These are phyloP conservation scores for Drosophila borealis DNA, from an alignment of 2,888 invertebrate genomes.

Conservation along the genomic window DNA sequence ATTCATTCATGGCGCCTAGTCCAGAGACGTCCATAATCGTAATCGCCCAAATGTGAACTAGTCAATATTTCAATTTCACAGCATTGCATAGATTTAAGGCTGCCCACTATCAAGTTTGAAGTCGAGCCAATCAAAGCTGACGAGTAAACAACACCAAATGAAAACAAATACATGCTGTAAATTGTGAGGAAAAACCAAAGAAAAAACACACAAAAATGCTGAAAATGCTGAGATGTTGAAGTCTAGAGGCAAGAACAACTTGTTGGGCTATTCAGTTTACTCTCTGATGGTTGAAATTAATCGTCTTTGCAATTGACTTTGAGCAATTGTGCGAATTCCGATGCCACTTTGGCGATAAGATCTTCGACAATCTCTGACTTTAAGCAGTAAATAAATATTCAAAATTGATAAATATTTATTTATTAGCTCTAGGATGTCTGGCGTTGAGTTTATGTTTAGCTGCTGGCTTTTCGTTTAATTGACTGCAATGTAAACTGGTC, in stretches of 20 bases:
- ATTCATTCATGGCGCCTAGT: slow-evolving; percentile 37
- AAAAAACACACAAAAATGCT: slow-evolving; percentile 1
- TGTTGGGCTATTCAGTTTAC: slow-evolving; percentile 15
- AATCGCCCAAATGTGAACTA: slow-evolving; percentile 38
- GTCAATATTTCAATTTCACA: slow-evolving; percentile 25
- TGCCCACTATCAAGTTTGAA: slow-evolving; percentile 32
- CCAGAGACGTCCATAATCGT: slow-evolving; percentile 6
- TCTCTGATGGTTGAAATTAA: slow-evolving; percentile 51
- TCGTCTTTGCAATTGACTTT: slow-evolving; percentile 59
- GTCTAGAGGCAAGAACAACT: slow-evolving; percentile 18
- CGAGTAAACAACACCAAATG: slow-evolving; percentile 36
- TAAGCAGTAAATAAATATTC: slow-evolving; percentile 4
- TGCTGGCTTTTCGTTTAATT: slow-evolving; percentile 54
- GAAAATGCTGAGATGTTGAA: slow-evolving; percentile 12
- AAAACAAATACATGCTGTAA: slow-evolving; percentile 34
- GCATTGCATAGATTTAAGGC: slow-evolving; percentile 34
- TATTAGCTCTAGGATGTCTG: slow-evolving; percentile 4
- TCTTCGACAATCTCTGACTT: background rate
- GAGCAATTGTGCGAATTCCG: slow-evolving; percentile 55
- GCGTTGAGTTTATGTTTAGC: slow-evolving; percentile 4
- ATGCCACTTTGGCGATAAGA: slow-evolving; percentile 13
- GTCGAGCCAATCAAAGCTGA: slow-evolving; percentile 38
- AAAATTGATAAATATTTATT: slow-evolving; percentile 36
- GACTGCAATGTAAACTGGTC: slow-evolving; percentile 33
- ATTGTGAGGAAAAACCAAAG: background rate